phyloP scores from a whole-genome alignment of 2,888 invertebrate genomes.

The Rotaria magnacalcarata region DNA sequence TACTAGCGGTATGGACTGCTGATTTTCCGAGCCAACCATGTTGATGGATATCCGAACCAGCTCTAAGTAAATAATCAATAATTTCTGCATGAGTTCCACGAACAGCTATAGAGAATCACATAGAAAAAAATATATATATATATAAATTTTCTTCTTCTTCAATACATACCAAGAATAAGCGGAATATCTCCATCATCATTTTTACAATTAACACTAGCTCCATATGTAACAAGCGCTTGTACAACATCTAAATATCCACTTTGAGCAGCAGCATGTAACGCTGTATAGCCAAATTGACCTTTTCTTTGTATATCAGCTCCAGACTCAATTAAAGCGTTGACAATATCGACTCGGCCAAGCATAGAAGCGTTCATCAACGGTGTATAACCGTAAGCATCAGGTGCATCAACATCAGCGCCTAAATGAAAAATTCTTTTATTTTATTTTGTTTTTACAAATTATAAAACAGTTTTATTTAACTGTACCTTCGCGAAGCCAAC shows the following conservation, averaged over 20 bases:
- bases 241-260: constrained; percentile 43
- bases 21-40: constrained; percentile 9
- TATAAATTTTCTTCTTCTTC: not conserved
- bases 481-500: constrained; percentile 41
- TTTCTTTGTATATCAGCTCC: constrained; percentile 45
- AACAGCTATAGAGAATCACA: not conserved
- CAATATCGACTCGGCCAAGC: constrained; percentile 37
- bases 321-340: constrained; percentile 32
- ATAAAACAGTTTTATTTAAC: not conserved
- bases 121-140: not conserved
- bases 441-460: not conserved
- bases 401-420: constrained; percentile 42
- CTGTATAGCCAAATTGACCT: constrained; percentile 42
- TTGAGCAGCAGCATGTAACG: constrained; percentile 46
- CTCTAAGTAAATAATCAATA: constrained; percentile 32
- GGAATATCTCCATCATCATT: constrained; percentile 46
- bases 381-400: constrained; percentile 45
- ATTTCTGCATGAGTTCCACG: constrained; percentile 29
- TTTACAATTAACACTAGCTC: constrained; percentile 42
- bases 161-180: constrained; percentile 37
- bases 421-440: not conserved
- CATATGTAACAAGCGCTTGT: constrained; percentile 36
- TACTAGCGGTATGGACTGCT: constrained; percentile 10
- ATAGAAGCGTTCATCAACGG: constrained; percentile 43
- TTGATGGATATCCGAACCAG: constrained; percentile 25